phyloP scores from a whole-genome alignment of 2,888 invertebrate genomes.

The Silvanus unidentatus region DNA sequence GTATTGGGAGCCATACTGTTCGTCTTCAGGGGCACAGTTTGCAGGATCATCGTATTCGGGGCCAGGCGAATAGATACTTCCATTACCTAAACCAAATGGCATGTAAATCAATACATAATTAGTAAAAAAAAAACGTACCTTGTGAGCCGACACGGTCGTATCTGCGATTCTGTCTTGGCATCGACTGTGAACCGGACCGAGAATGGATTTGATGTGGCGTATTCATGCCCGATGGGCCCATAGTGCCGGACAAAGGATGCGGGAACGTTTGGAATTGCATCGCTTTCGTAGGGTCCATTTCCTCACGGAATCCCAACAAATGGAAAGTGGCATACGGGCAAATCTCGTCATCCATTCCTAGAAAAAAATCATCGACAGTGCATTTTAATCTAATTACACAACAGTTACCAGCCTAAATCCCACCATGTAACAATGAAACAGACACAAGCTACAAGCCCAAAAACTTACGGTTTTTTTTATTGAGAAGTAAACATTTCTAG shows the following conservation, averaged over 20 bases:
- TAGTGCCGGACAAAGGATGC: slow-evolving; percentile 77
- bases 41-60: slow-evolving; percentile 93
- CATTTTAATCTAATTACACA: too few relatives aligned
- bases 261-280: slow-evolving; percentile 86
- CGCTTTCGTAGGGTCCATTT: slow-evolving; percentile 89
- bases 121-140: slow-evolving; percentile 27
- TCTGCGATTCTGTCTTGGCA: slow-evolving; percentile 55
- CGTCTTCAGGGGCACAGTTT: slow-evolving; percentile 85
- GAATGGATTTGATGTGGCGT: slow-evolving; percentile 68
- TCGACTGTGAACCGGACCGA: slow-evolving; percentile 83
- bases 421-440: too few relatives aligned
- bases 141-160: slow-evolving; percentile 46
- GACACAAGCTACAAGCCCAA: too few relatives aligned
- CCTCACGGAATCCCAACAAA: slow-evolving; percentile 88
- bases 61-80: slow-evolving; percentile 74
- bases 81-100: slow-evolving; percentile 55
- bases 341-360: slow-evolving; percentile 94
- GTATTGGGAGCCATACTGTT: slow-evolving; percentile 86
- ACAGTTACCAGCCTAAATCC: too few relatives aligned
- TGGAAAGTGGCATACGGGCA: slow-evolving; percentile 97
- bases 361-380: slow-evolving; percentile 14
- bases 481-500: not conserved
- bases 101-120: not conserved
- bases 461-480: not conserved
- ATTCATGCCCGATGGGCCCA: slow-evolving; percentile 69